phyloP scores from a whole-genome alignment of 2,888 invertebrate genomes.

The Sminthurinus aureus region DNA sequence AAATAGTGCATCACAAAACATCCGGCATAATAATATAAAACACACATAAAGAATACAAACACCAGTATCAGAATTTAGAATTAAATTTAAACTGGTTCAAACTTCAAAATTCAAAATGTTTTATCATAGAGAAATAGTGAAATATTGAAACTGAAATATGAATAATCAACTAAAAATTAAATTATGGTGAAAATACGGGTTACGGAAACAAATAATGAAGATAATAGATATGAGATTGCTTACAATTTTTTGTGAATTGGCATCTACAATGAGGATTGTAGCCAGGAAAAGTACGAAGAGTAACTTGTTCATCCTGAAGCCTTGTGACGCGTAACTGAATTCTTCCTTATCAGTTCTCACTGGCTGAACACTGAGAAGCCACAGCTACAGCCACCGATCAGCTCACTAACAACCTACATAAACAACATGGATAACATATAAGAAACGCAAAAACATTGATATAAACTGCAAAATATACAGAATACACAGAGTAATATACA shows the following conservation, averaged over 20 bases:
- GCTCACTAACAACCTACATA: background rate
- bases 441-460: background rate
- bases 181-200: background rate
- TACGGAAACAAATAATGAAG: background rate
- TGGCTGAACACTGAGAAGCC: background rate
- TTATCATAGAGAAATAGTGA: background rate
- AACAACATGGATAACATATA: too few relatives aligned
- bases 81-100: background rate
- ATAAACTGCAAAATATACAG: background rate
- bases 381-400: background rate
- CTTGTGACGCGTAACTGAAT: background rate
- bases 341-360: background rate
- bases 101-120: background rate
- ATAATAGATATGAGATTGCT: slow-evolving; percentile 30
- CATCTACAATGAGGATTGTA: slow-evolving; percentile 61
- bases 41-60: background rate
- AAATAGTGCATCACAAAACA: background rate
- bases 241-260: slow-evolving; percentile 61
- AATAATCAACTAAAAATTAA: background rate
- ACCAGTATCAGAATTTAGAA: too few relatives aligned
- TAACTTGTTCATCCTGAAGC: slow-evolving; percentile 60
- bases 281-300: slow-evolving; percentile 61
- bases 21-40: background rate
- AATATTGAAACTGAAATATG: too few relatives aligned
- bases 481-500: too few relatives aligned